phyloP scores from a whole-genome alignment of 2,888 invertebrate genomes.

The Trisateles emortualis region DNA sequence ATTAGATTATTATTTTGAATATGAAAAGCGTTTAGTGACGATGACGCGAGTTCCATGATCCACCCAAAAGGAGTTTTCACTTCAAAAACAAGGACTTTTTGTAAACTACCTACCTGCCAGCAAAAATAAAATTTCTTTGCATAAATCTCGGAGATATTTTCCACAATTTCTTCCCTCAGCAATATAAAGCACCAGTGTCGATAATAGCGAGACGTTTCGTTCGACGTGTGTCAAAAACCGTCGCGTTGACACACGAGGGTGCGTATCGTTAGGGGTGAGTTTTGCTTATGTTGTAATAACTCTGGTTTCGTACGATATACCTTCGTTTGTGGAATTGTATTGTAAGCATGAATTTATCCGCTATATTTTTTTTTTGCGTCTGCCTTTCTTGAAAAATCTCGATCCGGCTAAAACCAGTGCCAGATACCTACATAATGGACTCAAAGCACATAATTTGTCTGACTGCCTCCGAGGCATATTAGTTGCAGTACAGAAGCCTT shows the following conservation, averaged over 20 bases:
- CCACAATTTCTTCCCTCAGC: constrained; percentile 1
- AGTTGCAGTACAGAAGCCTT: too few species aligned
- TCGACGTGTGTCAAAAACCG: constrained; percentile 3
- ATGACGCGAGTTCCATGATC: too few species aligned
- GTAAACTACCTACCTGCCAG: too few species aligned
- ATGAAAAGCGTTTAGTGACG: too few species aligned
- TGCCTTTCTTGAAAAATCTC: too few species aligned
- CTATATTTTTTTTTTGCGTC: neutral
- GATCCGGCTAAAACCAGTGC: too few species aligned
- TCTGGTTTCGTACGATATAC: constrained; percentile 1
- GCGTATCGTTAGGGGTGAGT: constrained; percentile 9
- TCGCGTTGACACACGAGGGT: constrained; percentile 4
- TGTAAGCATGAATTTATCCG: neutral
- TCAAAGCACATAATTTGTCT: too few species aligned
- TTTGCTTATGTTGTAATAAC: constrained; percentile 11
- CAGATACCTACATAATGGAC: too few species aligned
- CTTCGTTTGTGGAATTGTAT: neutral
- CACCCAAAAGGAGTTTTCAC: too few species aligned
- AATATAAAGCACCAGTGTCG: constrained; percentile 11
- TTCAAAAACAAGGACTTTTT: too few species aligned
- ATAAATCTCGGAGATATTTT: constrained; percentile 5
- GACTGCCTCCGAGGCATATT: too few species aligned
- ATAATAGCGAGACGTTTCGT: neutral
- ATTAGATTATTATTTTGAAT: too few species aligned
- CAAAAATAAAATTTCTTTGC: neutral